These are phyloP conservation scores for Cephonodes hylas DNA, from an alignment of 2,888 invertebrate genomes.

Conservation along the genomic window DNA sequence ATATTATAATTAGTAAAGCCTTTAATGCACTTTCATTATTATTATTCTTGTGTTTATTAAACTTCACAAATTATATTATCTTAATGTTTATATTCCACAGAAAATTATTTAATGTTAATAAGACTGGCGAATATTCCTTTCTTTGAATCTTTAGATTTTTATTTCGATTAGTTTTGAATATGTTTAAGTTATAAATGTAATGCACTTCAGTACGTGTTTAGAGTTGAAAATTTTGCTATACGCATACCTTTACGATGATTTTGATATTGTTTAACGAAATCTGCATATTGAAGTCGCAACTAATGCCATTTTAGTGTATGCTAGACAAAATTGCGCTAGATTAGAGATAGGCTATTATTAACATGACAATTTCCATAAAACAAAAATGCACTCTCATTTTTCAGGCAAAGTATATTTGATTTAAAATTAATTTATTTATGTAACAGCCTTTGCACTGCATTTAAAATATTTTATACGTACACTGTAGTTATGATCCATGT, in stretches of 20 bases:
- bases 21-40: slow-evolving; percentile 18
- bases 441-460: neutral
- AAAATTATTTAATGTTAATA: slow-evolving; percentile 33
- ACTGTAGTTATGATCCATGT: neutral
- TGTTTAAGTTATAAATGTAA: neutral
- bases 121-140: slow-evolving; percentile 58
- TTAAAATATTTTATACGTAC: neutral
- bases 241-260: neutral
- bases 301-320: neutral
- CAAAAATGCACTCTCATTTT: neutral
- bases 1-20: slow-evolving; percentile 23
- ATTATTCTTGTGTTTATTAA: slow-evolving; percentile 17
- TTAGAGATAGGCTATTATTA: neutral
- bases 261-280: neutral
- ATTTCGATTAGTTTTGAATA: neutral
- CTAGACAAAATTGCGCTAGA: neutral
- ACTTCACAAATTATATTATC: neutral
- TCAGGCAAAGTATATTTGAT: neutral
- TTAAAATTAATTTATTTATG: neutral
- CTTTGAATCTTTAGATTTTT: slow-evolving; percentile 20
- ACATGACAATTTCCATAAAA: neutral
- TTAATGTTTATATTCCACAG: slow-evolving; percentile 11
- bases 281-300: neutral
- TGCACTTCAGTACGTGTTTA: neutral
- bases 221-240: neutral